phyloP scores from a whole-genome alignment of 2,888 invertebrate species.

The Scaptomyza caliginosa region DNA sequence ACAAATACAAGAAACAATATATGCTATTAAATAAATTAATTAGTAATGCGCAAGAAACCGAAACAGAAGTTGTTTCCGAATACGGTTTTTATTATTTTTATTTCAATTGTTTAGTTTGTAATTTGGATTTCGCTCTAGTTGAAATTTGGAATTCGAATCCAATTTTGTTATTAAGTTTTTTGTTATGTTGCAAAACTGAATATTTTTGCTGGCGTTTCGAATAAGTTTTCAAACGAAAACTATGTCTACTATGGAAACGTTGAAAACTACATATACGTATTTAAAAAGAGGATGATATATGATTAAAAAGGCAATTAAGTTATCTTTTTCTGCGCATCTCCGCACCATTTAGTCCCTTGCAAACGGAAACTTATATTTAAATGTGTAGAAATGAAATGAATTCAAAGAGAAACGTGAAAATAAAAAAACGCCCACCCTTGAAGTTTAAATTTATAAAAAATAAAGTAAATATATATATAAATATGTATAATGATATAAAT shows the following conservation, averaged over 20 bases:
- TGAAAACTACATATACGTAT: conserved; percentile 26
- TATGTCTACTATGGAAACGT: conserved; percentile 57
- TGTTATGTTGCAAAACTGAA: conserved; percentile 53
- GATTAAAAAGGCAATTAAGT: conserved; percentile 12
- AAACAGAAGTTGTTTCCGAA: conserved; percentile 10
- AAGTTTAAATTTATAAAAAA: conserved; percentile 45
- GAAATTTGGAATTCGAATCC: conserved; percentile 26
- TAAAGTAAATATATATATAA: conserved; percentile 41
- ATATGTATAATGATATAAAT: conserved; percentile 39
- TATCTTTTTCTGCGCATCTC: background rate
- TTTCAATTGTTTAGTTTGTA: conserved; percentile 26
- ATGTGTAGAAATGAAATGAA: conserved; percentile 41
- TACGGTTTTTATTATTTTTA: conserved; percentile 6
- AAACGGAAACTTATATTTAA: conserved; percentile 25
- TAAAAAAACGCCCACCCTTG: conserved; percentile 69
- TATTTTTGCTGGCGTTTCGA: conserved; percentile 45
- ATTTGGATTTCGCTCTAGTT: conserved; percentile 44
- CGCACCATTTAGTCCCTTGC: background rate
- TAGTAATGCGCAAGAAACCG: conserved; percentile 44
- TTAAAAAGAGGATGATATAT: conserved; percentile 6
- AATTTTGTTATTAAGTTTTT: conserved; percentile 50
- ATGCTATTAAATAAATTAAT: conserved; percentile 64
- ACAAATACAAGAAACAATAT: conserved; percentile 13
- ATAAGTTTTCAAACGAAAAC: conserved; percentile 24
- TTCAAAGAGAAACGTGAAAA: conserved; percentile 34